phyloP scores from a whole-genome alignment of 2,797 vertebrate genomes.

The Sylvilagus floridanus region DNA sequence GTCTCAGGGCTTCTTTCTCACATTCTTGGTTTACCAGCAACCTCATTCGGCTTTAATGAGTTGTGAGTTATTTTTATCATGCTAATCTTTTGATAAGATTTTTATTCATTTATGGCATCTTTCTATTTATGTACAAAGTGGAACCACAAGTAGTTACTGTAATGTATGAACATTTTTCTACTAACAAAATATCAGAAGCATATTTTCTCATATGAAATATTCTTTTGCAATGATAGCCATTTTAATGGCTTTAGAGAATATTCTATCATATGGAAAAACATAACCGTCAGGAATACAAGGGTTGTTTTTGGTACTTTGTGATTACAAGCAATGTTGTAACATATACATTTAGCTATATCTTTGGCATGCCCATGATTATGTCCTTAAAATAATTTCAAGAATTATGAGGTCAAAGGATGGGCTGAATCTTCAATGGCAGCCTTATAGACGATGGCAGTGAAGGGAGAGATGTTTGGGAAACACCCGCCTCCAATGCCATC shows the following conservation, averaged over 20 bases:
- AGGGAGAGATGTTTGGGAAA: not conserved
- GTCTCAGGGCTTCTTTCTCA: not conserved
- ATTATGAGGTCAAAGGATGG: not conserved
- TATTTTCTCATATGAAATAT: not conserved
- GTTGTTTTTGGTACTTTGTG: not conserved
- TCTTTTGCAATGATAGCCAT: not conserved
- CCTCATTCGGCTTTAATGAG: not conserved
- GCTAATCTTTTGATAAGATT: not conserved
- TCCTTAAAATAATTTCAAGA: constrained; percentile 14
- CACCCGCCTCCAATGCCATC: not conserved
- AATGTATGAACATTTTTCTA: not conserved
- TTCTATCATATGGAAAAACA: not conserved
- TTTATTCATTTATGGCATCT: not conserved
- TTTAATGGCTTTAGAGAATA: not conserved
- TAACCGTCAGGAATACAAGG: not conserved
- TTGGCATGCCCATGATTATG: not conserved
- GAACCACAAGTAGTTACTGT: not conserved
- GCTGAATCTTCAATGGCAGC: constrained; percentile 16
- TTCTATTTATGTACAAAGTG: constrained; percentile 6
- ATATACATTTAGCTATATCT: constrained; percentile 14
- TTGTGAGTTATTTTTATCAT: not conserved
- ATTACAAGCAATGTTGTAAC: not conserved
- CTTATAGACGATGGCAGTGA: not conserved
- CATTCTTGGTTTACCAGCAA: not conserved
- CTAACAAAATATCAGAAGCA: constrained; percentile 18